Conservation (phyloP, 2,797 vertebrate species). For the Mareca strepera region DNA sequence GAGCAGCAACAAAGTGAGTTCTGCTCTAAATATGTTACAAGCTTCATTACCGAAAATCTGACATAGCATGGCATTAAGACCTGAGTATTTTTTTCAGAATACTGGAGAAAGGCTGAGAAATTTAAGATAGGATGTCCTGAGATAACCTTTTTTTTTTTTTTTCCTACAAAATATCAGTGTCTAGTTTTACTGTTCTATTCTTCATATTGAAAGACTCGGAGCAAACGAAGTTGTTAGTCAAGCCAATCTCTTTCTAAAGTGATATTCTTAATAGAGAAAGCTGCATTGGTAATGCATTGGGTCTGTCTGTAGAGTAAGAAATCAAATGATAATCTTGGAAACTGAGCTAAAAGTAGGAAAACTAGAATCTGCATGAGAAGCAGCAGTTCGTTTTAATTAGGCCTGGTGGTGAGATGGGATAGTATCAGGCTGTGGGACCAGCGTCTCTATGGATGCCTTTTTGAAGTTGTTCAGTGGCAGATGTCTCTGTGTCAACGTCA, state of each 20-base stretch:
- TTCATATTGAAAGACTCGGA: background rate
- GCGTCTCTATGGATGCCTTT: background rate
- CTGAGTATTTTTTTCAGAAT: background rate
- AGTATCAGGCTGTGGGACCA: background rate
- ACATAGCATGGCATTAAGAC: background rate
- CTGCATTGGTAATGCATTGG: rapidly evolving
- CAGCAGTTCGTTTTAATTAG: background rate
- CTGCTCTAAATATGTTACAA: background rate
- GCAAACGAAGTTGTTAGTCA: background rate
- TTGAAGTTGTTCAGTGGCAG: background rate
- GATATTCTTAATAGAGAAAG: background rate
- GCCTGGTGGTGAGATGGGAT: background rate
- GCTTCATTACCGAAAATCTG: background rate
- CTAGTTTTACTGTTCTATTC: background rate
- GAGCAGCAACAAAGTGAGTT: background rate
- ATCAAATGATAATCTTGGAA: background rate
- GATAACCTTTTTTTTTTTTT: background rate
- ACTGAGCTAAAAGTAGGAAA: background rate
- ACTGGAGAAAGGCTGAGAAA: background rate
- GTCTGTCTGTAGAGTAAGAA: background rate
- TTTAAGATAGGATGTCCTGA: background rate
- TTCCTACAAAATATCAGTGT: background rate
- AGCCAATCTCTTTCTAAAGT: background rate
- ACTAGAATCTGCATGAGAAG: background rate
- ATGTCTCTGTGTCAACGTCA: background rate